A percentile compares a stretch with the other conserved stretches of the same genome.
Evolutionary conservation across 1,140 invertebrate species (phyloP).

Genomic region (Cryptotermes secundus): DNA sequence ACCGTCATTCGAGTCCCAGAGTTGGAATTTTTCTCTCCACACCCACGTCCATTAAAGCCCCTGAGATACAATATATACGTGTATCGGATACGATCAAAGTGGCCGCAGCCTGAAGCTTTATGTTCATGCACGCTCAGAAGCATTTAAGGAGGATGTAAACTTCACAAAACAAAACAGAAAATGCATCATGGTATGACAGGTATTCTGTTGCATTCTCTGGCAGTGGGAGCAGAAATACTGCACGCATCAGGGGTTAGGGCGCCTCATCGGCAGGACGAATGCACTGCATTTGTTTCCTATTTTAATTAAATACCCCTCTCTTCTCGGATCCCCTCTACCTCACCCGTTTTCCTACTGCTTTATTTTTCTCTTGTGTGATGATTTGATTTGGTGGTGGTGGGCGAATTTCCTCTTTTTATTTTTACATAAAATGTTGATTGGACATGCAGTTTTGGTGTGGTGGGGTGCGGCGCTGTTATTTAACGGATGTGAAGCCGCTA

Average conservation of each 20-base stretch:
- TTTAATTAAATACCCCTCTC: conserved; percentile 9
- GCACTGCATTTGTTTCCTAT: not conserved
- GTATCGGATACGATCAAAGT: too few relatives aligned
- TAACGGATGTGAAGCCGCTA: conserved; percentile 21
- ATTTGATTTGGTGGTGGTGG: conserved; percentile 28
- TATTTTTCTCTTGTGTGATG: conserved; percentile 23
- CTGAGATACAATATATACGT: too few relatives aligned
- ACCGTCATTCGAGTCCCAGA: too few relatives aligned
- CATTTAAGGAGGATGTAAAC: too few relatives aligned
- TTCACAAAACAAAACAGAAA: too few relatives aligned
- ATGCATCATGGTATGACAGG: not conserved
- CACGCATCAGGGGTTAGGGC: not conserved
- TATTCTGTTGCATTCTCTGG: not conserved
- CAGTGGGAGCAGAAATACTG: not conserved
- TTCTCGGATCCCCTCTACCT: not conserved
- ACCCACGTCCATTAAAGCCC: too few relatives aligned
- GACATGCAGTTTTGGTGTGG: conserved; percentile 20
- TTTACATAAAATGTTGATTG: conserved; percentile 22
- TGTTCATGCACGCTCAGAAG: too few relatives aligned
- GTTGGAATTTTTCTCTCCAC: too few relatives aligned
- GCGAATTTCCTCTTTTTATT: not conserved
- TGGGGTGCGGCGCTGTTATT: conserved; percentile 26
- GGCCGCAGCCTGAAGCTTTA: too few relatives aligned
- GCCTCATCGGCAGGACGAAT: not conserved
- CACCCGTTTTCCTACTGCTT: not conserved